Percentiles rank a stretch among this genome's conserved stretches.
Conservation (phyloP, 2,888 invertebrate genomes). For the Dorcus hopei region DNA sequence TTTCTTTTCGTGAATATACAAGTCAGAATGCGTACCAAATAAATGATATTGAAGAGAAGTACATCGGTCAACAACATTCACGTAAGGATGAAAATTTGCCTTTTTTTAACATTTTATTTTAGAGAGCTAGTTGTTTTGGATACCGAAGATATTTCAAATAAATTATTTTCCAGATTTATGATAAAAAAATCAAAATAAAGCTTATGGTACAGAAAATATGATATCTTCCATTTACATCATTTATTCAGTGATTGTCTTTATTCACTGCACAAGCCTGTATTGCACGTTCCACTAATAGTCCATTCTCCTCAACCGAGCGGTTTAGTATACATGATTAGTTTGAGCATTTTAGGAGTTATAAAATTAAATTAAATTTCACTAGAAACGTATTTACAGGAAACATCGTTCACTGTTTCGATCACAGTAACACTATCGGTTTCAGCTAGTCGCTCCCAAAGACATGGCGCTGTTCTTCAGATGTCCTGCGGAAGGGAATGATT, state of each 20-base stretch:
- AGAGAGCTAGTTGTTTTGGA: too few species aligned
- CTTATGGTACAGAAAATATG: too few species aligned
- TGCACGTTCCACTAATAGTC: slow-evolving; percentile 1
- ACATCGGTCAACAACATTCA: too few species aligned
- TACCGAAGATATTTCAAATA: too few species aligned
- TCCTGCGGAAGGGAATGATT: slow-evolving; percentile 55
- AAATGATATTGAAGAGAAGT: neutral
- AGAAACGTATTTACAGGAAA: slow-evolving; percentile 5
- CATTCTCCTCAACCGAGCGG: neutral
- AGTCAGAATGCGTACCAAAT: neutral
- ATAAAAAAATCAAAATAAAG: too few species aligned
- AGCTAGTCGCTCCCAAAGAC: slow-evolving; percentile 63
- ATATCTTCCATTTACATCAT: neutral
- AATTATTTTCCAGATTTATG: too few species aligned
- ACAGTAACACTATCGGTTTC: slow-evolving; percentile 49
- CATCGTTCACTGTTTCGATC: slow-evolving; percentile 8
- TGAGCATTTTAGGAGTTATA: slow-evolving; percentile 1
- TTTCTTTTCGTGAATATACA: slow-evolving; percentile 20
- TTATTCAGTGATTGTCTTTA: neutral
- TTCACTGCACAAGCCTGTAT: slow-evolving; percentile 1
- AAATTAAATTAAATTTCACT: slow-evolving; percentile 4
- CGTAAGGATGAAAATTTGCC: too few species aligned
- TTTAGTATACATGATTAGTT: neutral
- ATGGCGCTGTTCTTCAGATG: slow-evolving; percentile 49
- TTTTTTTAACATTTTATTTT: too few species aligned